These are phyloP conservation scores for silkworm (Bombyx mori) DNA, from an alignment of 1,140 invertebrate species.

Conservation along the genomic window DNA sequence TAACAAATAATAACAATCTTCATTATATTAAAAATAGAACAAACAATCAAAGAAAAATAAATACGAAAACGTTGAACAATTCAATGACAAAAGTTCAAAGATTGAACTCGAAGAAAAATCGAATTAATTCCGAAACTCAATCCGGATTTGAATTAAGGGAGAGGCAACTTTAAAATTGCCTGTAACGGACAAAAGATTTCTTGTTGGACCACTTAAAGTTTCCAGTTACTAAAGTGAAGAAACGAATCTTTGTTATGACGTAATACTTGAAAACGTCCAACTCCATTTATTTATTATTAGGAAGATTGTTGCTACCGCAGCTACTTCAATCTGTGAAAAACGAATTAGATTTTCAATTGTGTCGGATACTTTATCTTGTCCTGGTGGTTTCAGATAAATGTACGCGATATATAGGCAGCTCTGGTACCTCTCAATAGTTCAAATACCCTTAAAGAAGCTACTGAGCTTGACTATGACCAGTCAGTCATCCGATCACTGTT, in stretches of 20 bases:
- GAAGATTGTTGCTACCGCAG: no score
- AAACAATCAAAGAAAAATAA: slow-evolving; percentile 1
- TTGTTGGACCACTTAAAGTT: slow-evolving; percentile 18
- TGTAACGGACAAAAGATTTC: slow-evolving; percentile 37
- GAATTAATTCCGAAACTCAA: slow-evolving; percentile 42
- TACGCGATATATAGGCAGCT: no score
- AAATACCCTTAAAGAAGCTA: no score
- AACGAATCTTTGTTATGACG: slow-evolving; percentile 16
- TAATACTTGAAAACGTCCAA: not conserved
- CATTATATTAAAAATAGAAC: not conserved
- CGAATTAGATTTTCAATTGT: no score
- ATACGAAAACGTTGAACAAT: slow-evolving; percentile 12
- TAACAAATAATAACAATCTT: no score
- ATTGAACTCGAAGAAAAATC: slow-evolving; percentile 41
- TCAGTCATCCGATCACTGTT: no score
- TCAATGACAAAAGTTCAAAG: slow-evolving; percentile 29
- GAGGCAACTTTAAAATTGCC: slow-evolving; percentile 33
- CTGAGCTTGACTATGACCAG: no score
- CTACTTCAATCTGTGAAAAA: no score
- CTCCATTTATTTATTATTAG: no score
- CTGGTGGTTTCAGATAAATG: no score
- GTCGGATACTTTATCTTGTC: no score
- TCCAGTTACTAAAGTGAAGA: slow-evolving; percentile 27
- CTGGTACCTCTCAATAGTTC: no score
- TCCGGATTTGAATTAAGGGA: slow-evolving; percentile 32